Evolutionary conservation across 2,888 invertebrate genomes (phyloP), one percentile per base, ranked within the genome.

Genomic region (Panopea generosa): DNA sequence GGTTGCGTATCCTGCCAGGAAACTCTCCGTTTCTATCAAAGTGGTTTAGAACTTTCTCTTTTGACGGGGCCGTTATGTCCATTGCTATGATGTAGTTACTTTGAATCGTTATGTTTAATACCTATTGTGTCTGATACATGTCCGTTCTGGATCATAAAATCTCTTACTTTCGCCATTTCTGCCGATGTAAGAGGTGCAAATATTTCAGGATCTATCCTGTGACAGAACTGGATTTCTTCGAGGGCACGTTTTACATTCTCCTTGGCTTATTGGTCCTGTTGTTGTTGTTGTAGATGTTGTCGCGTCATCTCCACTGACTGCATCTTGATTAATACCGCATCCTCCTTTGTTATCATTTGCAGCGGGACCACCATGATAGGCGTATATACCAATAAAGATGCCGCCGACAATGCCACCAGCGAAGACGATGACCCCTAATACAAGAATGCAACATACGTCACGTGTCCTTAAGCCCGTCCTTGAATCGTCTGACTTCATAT

Each of bases 301-400:
- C 20, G 38, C 38, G 11, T 62, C 22, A 16, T 26, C 26, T 26
- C 26, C 47, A 9, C 9, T 27, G 27, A 4, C 27, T n/a, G n/a
- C 7, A 11, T 47, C 26, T 26, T 22, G 1, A 16, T 33, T 22
- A 16, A 22, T 22, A 6, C 33, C n/a, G 26, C 62, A 62, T 24
- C 52, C 62, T 18, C 47, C 49, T 14, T 38, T 49, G 33, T 18
- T 24, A 22, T 14, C 24, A 14, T 33, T 24, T 14, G 26, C 38
- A 14, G 3, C 14, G 2, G 62, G 62, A 11, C 62, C 62, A 18
- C 62, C 62, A 26, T 62, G 62, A 22, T 62, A 62, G 18, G 62
- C 62, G 24, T 60, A 60, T 16, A 60, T 60, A 4, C 60, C 60
- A 27, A 60, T 60, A 2, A 60, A 9, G 18, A 60, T 60, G 16